Evolutionary conservation across 1,140 invertebrate genomes (phyloP).

Genomic region (Drosophila kikkawai): DNA sequence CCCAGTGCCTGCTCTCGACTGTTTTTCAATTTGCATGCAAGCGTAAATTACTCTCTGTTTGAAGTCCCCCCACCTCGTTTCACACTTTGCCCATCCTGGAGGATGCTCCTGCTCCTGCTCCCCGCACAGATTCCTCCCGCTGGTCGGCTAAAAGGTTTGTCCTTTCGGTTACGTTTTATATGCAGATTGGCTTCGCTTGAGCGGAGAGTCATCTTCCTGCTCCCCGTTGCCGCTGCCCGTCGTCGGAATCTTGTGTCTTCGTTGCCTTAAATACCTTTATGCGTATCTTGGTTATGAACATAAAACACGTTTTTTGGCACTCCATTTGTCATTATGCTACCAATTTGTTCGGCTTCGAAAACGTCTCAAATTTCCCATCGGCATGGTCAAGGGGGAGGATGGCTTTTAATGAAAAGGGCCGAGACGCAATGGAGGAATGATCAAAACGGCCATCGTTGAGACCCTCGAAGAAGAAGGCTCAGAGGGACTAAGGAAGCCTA

Average conservation of each 20-base stretch:
- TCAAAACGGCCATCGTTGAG: constrained; percentile 27
- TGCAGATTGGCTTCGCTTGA: constrained; percentile 62
- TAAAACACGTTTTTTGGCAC: constrained; percentile 67
- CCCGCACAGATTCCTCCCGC: constrained; percentile 21
- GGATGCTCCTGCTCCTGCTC: constrained; percentile 1
- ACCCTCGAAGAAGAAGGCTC: not conserved
- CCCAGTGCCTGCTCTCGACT: constrained; percentile 65
- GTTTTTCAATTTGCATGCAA: constrained; percentile 81
- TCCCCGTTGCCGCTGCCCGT: constrained; percentile 1
- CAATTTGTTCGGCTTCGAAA: constrained; percentile 63
- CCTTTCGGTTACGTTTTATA: constrained; percentile 65
- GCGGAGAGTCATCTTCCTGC: constrained; percentile 5
- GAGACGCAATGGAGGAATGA: constrained; percentile 3
- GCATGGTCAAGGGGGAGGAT: not conserved
- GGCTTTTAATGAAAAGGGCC: constrained; percentile 17
- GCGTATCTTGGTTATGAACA: constrained; percentile 41
- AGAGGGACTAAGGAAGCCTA: not conserved
- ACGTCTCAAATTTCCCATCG: constrained; percentile 58
- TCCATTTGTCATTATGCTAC: constrained; percentile 73
- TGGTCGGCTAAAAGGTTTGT: constrained; percentile 67
- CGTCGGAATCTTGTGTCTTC: constrained; percentile 28
- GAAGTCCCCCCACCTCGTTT: constrained; percentile 11
- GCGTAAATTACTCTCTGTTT: constrained; percentile 68
- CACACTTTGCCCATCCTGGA: constrained; percentile 4
- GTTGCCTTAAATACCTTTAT: constrained; percentile 52